Conservation (phyloP, 2,113 vertebrate genomes). For the Micromys minutus region DNA sequence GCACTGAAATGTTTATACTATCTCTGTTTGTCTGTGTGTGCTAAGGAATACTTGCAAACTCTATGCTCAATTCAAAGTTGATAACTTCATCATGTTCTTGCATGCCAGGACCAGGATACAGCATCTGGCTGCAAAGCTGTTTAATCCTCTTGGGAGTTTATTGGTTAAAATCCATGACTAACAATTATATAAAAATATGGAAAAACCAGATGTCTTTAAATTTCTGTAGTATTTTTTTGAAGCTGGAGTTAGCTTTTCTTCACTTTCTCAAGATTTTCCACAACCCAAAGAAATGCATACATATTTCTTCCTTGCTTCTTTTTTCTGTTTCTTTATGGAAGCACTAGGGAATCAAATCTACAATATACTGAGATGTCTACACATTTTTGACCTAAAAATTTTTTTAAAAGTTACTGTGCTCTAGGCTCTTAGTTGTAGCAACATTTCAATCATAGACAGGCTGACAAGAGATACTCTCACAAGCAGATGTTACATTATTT, state of each 20-base stretch:
- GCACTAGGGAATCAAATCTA: neutral
- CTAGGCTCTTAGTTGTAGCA: neutral
- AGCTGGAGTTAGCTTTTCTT: slow-evolving; percentile 6
- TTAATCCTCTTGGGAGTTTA: slow-evolving; percentile 78
- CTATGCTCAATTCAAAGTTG: slow-evolving; percentile 75
- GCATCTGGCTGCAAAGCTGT: slow-evolving; percentile 83
- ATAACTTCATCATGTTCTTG: slow-evolving; percentile 75
- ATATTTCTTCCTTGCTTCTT: neutral
- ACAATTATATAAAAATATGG: slow-evolving; percentile 75
- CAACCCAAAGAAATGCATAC: neutral
- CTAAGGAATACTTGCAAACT: slow-evolving; percentile 65
- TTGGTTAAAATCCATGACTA: slow-evolving; percentile 78
- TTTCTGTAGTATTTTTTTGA: slow-evolving; percentile 48
- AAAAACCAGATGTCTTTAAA: slow-evolving; percentile 78
- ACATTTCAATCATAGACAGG: neutral
- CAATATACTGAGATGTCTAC: slow-evolving; percentile 14
- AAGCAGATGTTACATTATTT: slow-evolving; percentile 2
- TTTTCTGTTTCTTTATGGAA: neutral
- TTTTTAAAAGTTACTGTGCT: slow-evolving; percentile 30
- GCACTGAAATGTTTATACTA: neutral
- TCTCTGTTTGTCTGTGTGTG: slow-evolving; percentile 23
- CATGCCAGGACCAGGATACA: slow-evolving; percentile 69
- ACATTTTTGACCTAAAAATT: slow-evolving; percentile 40
- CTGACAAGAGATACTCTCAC: neutral
- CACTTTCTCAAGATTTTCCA: slow-evolving; percentile 45